Base-by-base conservation (phyloP, 2,113 vertebrate genomes). In the Haemorhous mexicanus region DNA sequence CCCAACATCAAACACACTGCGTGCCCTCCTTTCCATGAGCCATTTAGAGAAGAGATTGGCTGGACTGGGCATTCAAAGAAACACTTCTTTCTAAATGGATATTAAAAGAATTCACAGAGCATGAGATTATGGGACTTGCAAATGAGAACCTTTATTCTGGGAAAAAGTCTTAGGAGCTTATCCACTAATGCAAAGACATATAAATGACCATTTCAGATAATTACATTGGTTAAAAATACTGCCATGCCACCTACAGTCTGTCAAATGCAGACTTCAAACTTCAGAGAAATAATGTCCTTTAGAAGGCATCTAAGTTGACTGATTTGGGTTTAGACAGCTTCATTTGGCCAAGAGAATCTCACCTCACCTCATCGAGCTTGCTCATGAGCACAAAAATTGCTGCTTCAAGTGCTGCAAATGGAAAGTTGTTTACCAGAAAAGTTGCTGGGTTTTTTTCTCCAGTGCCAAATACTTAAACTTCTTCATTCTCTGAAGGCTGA, bases 101-200 rank as follows among this genome's bases (percentile, higher is more conserved):
- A 87, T 94, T 90, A 85, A 80, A 83, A 83, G 50, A 58, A 93
- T 94, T 90, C 63, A 62, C 63, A 83, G 46, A 70, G 63, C 43
- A 80, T 66, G 63, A 91, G 93, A 95, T 94, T 93, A 93, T 28
- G 16, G 37, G 33, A 93, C 77, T 87, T 89, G 74, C 35, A 96
- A 91, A 94, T 85, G 84, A 95, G 81, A 83, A 66, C 11, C 39
- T 94, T 89, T 92, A 69, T 87, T 75, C 66, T 69, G 23, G 67
- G 22, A 66, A 89, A 89, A 64, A 85, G 49, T 84, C 55, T 91
- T 70, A 94, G 75, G 43, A 93, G 55, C 33, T 95, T 76, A 93
- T 73, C 50, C 67, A 26, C 26, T 70, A 73, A 83, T 37, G 67
- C 46, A 91, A 59, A 87, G 37, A 85, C 7, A 24, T 75, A 55